Evolutionary conservation across 2,113 vertebrate species (phyloP).

Genomic region (Papio anubis): DNA sequence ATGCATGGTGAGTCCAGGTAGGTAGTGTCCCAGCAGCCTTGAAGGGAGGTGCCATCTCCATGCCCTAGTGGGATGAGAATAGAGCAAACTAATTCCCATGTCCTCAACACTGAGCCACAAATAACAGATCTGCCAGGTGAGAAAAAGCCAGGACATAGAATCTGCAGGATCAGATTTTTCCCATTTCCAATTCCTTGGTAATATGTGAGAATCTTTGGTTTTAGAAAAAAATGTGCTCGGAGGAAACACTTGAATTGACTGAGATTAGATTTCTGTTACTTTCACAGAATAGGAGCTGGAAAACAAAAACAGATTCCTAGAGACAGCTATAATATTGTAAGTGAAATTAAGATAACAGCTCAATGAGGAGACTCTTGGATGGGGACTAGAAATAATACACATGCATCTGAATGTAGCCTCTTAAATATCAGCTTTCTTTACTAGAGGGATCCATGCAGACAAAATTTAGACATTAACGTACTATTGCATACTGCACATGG

Average conservation of each 20-base stretch:
- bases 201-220: slow-evolving; percentile 16
- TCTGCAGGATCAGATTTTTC: neutral
- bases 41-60: neutral
- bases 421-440: slow-evolving; percentile 42
- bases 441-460: slow-evolving; percentile 42
- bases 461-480: slow-evolving; percentile 49
- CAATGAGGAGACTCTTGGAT: slow-evolving; percentile 24
- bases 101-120: neutral
- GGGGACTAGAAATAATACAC: slow-evolving; percentile 51
- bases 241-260: slow-evolving; percentile 32
- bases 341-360: slow-evolving; percentile 52
- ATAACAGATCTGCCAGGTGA: neutral
- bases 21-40: neutral
- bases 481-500: neutral
- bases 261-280: slow-evolving; percentile 44
- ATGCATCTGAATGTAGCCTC: slow-evolving; percentile 1
- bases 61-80: neutral
- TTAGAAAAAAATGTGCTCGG: neutral
- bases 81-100: neutral
- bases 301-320: neutral
- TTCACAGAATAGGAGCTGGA: neutral
- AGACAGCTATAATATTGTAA: slow-evolving; percentile 42
- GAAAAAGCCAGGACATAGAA: neutral
- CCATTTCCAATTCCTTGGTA: neutral
- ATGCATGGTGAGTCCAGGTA: neutral